A percentile compares a stretch with the other conserved stretches of the same genome.
Conservation (phyloP, 2,113 vertebrate species). For the Dromiciops gliroides region DNA sequence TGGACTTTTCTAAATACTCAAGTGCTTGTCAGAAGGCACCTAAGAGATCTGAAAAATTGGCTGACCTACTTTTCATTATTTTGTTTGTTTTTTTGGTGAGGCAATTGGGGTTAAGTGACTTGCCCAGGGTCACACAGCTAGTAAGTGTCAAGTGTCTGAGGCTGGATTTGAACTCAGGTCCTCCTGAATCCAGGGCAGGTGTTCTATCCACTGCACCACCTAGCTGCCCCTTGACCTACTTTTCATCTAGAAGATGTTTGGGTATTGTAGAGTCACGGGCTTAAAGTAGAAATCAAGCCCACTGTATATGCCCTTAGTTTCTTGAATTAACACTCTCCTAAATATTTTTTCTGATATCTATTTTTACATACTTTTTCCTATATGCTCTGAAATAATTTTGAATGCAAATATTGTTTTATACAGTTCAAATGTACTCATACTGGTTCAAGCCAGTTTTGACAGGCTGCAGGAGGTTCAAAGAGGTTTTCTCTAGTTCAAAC, state of each 20-base stretch:
- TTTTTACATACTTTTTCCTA: conserved; percentile 32
- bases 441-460: neutral
- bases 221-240: no score
- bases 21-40: neutral
- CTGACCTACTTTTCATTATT: conserved; percentile 22
- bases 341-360: neutral
- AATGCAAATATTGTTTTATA: conserved; percentile 37
- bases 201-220: no score
- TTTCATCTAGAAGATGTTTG: conserved; percentile 37
- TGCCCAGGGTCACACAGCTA: no score
- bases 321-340: neutral
- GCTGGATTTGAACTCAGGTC: no score
- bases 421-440: neutral
- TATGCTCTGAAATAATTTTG: conserved; percentile 40
- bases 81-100: no score
- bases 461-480: neutral
- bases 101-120: no score
- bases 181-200: no score
- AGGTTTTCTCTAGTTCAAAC: neutral
- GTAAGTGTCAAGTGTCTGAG: no score
- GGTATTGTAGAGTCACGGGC: conserved; percentile 19
- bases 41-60: neutral
- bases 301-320: neutral
- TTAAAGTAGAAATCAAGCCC: conserved; percentile 9
- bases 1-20: conserved; percentile 3